phyloP scores from a whole-genome alignment of 1,140 invertebrate genomes.

The Drosophila watanabei region DNA sequence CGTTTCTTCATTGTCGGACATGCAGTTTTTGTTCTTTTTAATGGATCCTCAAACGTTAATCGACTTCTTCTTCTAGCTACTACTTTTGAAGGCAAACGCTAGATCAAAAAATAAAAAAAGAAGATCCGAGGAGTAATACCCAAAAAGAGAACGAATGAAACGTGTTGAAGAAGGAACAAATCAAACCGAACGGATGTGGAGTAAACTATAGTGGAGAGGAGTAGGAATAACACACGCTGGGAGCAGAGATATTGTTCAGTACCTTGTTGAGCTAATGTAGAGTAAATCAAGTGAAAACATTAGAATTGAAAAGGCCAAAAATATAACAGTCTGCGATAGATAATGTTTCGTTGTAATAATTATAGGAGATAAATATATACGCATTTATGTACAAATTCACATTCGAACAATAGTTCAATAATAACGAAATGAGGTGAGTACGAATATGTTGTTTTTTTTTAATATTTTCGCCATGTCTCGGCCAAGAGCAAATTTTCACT shows the following conservation, averaged over 20 bases:
- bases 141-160: conserved; percentile 60
- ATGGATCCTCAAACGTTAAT: conserved; percentile 27
- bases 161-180: conserved; percentile 54
- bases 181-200: conserved; percentile 64
- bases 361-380: conserved; percentile 46
- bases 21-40: conserved; percentile 5
- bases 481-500: conserved; percentile 25
- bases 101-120: conserved; percentile 16
- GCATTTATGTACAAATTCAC: conserved; percentile 49
- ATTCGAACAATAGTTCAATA: conserved; percentile 34
- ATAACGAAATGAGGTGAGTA: conserved; percentile 38
- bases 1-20: conserved; percentile 27
- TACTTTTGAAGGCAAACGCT: conserved; percentile 13
- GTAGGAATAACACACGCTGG: conserved; percentile 63
- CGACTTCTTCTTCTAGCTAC: conserved; percentile 1
- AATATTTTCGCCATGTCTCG: conserved; percentile 6
- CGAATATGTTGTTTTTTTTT: conserved; percentile 15
- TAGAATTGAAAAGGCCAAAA: conserved; percentile 86
- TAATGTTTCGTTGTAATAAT: conserved; percentile 69
- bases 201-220: conserved; percentile 55
- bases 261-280: conserved; percentile 85
- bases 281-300: conserved; percentile 86
- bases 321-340: conserved; percentile 85
- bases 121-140: conserved; percentile 49
- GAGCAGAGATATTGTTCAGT: conserved; percentile 67